phyloP scores from a whole-genome alignment of 2,888 invertebrate genomes.

The Sphaerophoria rueppellii region DNA sequence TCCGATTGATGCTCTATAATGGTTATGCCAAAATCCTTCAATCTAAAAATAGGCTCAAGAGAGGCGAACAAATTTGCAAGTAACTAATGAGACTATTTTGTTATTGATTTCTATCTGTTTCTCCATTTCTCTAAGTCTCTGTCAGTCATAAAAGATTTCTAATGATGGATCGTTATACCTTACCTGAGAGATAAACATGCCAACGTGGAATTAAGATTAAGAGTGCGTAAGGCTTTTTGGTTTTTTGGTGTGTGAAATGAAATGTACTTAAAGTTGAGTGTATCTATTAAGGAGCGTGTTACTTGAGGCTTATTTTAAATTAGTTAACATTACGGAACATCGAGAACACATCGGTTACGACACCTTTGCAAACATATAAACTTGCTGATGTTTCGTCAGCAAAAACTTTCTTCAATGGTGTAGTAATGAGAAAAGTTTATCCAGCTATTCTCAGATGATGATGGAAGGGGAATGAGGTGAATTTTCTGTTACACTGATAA shows the following conservation, averaged over 20 bases:
- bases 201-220: conserved; percentile 15
- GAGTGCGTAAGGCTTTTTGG: conserved; percentile 2
- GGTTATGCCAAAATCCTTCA: conserved; percentile 11
- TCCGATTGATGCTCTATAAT: background rate
- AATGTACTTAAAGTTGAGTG: conserved; percentile 27
- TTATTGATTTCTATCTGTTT: conserved; percentile 37
- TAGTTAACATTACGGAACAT: conserved; percentile 19
- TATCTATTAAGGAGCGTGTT: conserved; percentile 1
- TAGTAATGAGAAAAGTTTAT: conserved; percentile 62
- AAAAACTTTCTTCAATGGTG: conserved; percentile 47
- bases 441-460: background rate
- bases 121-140: background rate
- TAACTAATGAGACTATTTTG: conserved; percentile 49
- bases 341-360: background rate
- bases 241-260: background rate
- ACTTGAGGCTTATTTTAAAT: conserved; percentile 38
- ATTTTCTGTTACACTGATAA: conserved; percentile 19
- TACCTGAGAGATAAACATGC: background rate
- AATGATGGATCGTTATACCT: conserved; percentile 24
- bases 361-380: conserved; percentile 5
- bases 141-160: conserved; percentile 36
- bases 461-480: conserved; percentile 5
- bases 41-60: background rate
- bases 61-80: conserved; percentile 30
- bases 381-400: background rate